Percentiles rank a stretch among this genome's conserved stretches.
phyloP scores from a whole-genome alignment of 2,797 vertebrate genomes.

The Chiroxiphia lanceolata region DNA sequence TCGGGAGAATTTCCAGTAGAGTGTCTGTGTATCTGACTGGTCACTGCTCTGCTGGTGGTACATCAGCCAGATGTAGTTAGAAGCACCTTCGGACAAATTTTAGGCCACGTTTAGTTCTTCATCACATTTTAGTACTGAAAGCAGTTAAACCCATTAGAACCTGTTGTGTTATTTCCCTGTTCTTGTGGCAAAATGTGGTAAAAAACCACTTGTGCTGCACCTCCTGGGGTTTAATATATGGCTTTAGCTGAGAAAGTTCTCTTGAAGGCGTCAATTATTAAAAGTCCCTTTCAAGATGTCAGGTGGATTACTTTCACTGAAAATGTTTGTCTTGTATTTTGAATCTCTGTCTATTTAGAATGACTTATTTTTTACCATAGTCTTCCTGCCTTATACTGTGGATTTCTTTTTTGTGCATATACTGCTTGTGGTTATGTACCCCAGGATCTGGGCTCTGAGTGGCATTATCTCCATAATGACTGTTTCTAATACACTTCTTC shows the following conservation, averaged over 20 bases:
- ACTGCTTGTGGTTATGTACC: neutral
- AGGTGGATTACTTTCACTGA: neutral
- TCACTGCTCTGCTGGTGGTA: neutral
- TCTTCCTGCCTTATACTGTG: neutral
- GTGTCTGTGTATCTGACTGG: neutral
- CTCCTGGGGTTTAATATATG: neutral
- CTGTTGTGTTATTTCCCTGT: neutral
- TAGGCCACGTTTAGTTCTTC: neutral
- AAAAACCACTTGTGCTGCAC: neutral
- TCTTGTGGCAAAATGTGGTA: neutral
- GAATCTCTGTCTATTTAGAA: neutral
- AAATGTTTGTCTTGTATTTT: neutral
- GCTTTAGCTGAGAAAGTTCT: neutral
- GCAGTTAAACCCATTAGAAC: neutral
- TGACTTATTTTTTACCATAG: neutral
- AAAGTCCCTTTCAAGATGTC: neutral
- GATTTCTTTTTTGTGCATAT: neutral
- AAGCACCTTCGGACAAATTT: neutral
- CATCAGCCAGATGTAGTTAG: neutral
- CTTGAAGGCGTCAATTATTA: slow-evolving; percentile 8
- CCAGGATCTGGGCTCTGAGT: neutral
- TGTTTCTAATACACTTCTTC: neutral
- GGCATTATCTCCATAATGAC: neutral
- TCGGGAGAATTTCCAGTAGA: neutral
- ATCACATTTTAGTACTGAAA: neutral